Conservation (phyloP, 2,888 invertebrate species). For the Trissoscelio sp. region DNA sequence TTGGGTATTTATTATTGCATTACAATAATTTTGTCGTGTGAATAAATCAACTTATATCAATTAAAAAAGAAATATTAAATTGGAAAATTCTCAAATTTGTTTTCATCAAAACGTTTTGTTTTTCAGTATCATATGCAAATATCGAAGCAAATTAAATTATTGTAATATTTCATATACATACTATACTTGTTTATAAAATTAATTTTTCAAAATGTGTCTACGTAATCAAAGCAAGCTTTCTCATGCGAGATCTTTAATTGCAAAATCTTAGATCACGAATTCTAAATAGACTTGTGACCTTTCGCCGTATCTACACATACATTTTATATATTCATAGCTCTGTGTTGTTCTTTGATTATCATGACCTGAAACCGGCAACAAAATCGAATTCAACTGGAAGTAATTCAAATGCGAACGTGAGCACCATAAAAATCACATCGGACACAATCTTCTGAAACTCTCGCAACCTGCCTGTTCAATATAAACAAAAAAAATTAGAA, state of each 20-base stretch:
- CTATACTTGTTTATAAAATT: too few relatives aligned
- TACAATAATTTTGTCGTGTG: too few relatives aligned
- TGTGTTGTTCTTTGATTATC: conserved; percentile 64
- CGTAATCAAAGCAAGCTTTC: conserved; percentile 3
- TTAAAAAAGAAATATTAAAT: too few relatives aligned
- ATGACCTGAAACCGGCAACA: conserved; percentile 60
- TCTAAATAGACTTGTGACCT: conserved; percentile 56
- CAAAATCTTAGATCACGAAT: conserved; percentile 54
- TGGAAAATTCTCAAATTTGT: too few relatives aligned
- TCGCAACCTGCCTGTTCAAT: neutral
- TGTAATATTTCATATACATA: too few relatives aligned
- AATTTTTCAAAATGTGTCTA: neutral
- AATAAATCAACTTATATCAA: too few relatives aligned
- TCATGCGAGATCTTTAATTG: conserved; percentile 31
- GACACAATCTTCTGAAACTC: conserved; percentile 40
- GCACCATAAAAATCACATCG: conserved; percentile 48
- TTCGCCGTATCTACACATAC: conserved; percentile 45
- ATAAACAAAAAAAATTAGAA: neutral
- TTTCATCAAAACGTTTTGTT: too few relatives aligned
- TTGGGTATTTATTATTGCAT: too few relatives aligned
- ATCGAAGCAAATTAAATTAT: too few relatives aligned
- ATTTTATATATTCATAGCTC: conserved; percentile 55
- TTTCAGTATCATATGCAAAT: too few relatives aligned
- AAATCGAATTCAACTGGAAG: conserved; percentile 63
- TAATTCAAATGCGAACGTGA: conserved; percentile 60